A percentile compares a stretch with the other conserved stretches of the same genome.
phyloP scores from a whole-genome alignment of 2,797 vertebrate species.

The Antrozous pallidus region DNA sequence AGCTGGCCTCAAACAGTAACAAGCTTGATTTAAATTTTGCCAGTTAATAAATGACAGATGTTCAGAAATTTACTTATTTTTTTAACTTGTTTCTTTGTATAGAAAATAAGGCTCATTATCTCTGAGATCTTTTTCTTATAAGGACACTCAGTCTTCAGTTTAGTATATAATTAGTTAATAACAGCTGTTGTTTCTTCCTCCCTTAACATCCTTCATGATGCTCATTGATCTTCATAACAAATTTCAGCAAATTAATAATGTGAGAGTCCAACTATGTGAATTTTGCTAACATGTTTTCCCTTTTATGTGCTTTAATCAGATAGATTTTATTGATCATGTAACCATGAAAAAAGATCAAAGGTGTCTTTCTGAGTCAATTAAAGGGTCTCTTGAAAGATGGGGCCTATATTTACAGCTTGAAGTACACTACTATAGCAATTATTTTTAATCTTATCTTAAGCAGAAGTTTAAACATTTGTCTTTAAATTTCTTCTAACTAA shows the following conservation, averaged over 20 bases:
- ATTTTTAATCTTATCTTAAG: background rate
- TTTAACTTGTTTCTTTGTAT: background rate
- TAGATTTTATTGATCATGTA: constrained; percentile 12
- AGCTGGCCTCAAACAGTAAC: background rate
- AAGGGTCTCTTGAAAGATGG: background rate
- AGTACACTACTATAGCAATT: background rate
- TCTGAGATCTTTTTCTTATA: background rate
- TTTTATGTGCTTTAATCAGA: background rate
- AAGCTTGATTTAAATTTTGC: background rate
- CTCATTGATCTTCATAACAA: background rate
- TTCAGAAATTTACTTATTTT: background rate
- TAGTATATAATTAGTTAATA: background rate
- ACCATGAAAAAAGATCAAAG: constrained; percentile 4
- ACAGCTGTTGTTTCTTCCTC: background rate
- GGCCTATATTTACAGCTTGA: background rate
- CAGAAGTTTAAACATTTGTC: background rate
- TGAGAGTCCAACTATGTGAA: background rate
- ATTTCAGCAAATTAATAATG: background rate
- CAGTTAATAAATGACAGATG: background rate
- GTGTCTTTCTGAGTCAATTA: background rate
- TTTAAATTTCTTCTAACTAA: background rate
- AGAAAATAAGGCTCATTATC: background rate
- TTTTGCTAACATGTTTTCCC: background rate
- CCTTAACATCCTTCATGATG: background rate
- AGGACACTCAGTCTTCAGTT: background rate